Evolutionary conservation across 2,113 vertebrate genomes (phyloP).

Genomic region (Buteo buteo): DNA sequence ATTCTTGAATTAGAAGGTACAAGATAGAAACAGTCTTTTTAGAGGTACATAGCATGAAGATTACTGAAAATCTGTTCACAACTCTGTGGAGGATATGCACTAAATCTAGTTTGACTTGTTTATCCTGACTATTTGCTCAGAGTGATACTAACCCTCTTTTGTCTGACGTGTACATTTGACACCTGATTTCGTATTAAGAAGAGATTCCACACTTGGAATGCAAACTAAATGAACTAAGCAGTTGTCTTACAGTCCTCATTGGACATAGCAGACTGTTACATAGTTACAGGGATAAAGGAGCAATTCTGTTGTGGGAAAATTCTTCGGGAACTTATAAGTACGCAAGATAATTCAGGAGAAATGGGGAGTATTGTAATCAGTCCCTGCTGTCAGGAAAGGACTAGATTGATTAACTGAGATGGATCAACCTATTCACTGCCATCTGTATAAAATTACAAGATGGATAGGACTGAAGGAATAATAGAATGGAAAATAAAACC

Average conservation of each 20-base stretch:
- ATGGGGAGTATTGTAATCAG: neutral
- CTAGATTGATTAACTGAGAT: neutral
- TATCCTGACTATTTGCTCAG: neutral
- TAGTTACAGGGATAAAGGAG: neutral
- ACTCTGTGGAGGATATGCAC: neutral
- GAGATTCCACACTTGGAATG: neutral
- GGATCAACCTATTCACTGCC: neutral
- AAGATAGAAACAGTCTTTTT: neutral
- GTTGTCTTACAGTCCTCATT: neutral
- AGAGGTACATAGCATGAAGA: neutral
- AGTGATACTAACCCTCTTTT: neutral
- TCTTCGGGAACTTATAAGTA: neutral
- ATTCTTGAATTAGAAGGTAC: neutral
- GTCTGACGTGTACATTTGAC: neutral
- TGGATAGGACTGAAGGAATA: neutral
- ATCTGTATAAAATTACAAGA: neutral
- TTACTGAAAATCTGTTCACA: neutral
- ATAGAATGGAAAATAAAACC: neutral
- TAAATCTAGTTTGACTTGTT: neutral
- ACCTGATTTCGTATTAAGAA: neutral
- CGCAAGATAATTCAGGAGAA: neutral
- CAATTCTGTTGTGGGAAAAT: neutral
- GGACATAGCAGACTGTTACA: accelerated
- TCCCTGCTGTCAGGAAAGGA: neutral
- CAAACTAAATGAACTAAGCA: neutral